Base-by-base conservation (phyloP, 2,113 vertebrate species). In the Sitta europaea region DNA sequence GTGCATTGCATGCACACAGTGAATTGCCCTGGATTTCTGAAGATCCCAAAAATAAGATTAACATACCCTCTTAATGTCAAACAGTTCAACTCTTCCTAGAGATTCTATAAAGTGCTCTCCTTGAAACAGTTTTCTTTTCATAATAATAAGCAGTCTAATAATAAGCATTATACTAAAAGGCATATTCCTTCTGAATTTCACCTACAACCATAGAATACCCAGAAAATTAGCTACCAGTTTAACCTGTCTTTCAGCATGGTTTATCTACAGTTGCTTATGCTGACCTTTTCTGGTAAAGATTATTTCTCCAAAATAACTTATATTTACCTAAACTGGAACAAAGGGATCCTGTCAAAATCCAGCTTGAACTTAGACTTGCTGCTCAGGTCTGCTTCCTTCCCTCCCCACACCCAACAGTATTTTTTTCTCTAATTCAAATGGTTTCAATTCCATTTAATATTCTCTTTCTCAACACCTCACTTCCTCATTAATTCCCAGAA, bases 401-500 rank as follows among this genome's bases (percentile, higher is more conserved):
- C 31, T 68, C 33, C 23, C 43, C 51, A 72, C 29, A 67, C 8
- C 36, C 72, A 33, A 43, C 6, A 67, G 17, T 67, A 62, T 67
- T 88, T 90, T 78, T 76, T 73, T 88, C 55, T 67, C 29, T 71
- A 66, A 67, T 48, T 81, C 73, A 84, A 63, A 51, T 74, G 27
- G 75, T 91, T 94, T 92, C 76, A 86, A 73, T 92, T 94, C 83
- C 65, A 71, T 59, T 77, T 86, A 84, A 71, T 86, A 78, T 66
- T 94, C 76, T 66, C 43, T 61, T 95, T 89, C 57, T 89, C 53
- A 81, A 86, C 43, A 63, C 33, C 76, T 95, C 61, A 55, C 65
- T 94, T 92, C 88, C 83, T 91, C 86, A 81, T 84, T 71, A 92
- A 83, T 55, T 59, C 28, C 33, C 63, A 86, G 45, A 88, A 83